Conservation (phyloP, 2,888 invertebrate species). For the Dynastes grantii region DNA sequence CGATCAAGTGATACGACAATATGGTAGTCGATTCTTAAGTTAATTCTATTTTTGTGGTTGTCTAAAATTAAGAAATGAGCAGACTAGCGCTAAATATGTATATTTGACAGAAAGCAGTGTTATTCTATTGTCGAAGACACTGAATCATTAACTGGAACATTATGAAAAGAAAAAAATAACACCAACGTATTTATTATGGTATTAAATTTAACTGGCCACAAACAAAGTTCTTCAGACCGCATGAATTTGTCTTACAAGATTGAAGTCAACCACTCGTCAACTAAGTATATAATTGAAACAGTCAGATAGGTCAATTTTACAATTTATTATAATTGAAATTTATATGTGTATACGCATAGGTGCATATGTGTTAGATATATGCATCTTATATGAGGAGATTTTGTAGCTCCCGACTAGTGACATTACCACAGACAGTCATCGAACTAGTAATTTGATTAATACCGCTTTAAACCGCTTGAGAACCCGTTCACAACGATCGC, state of each 20-base stretch:
- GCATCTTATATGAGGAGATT: background rate
- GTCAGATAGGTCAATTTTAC: conserved; percentile 56
- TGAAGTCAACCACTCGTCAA: conserved; percentile 12
- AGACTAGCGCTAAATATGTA: no score
- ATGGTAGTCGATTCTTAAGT: no score
- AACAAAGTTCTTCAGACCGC: no score
- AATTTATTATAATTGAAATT: conserved; percentile 54
- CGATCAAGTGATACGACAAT: no score
- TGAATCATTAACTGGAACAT: no score
- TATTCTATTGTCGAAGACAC: no score
- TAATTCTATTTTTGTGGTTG: no score
- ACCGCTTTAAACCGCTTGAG: conserved; percentile 14
- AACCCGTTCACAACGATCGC: background rate
- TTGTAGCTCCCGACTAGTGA: background rate
- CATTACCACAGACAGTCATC: conserved; percentile 1
- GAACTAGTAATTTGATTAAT: conserved; percentile 30
- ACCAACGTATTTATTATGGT: no score
- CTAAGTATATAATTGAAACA: conserved; percentile 14
- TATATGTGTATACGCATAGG: conserved; percentile 16
- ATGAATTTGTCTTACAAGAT: background rate
- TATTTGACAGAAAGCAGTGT: no score
- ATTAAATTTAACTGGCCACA: no score
- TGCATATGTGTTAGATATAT: background rate
- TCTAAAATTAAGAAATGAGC: no score
- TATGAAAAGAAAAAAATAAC: no score